Evolutionary conservation across 1,140 invertebrate genomes (phyloP).

Genomic region (Aphelinus atriplicis): DNA sequence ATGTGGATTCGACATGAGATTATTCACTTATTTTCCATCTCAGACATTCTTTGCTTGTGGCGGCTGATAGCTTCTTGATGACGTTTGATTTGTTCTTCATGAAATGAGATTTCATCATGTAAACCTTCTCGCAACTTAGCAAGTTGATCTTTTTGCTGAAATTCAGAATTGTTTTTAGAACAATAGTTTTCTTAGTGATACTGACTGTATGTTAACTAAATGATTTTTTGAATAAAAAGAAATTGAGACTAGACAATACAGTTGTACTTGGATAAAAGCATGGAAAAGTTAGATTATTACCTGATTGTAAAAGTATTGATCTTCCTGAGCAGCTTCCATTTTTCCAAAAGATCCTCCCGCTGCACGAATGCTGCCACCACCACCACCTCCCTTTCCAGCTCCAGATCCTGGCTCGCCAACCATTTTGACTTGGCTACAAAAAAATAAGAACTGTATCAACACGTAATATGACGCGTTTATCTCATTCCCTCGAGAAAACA

Average conservation of each 20-base stretch:
- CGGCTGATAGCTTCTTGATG: slow-evolving; percentile 87
- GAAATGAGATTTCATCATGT: slow-evolving; percentile 84
- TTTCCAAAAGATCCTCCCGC: slow-evolving; percentile 93
- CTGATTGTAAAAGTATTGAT: slow-evolving; percentile 93
- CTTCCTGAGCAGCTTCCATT: slow-evolving; percentile 89
- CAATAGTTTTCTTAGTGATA: not conserved
- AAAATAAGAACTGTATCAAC: not conserved
- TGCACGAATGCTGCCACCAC: slow-evolving; percentile 82
- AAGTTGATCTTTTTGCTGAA: slow-evolving; percentile 86
- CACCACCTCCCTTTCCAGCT: slow-evolving; percentile 82
- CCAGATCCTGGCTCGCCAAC: slow-evolving; percentile 79
- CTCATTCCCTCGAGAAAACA: not conserved
- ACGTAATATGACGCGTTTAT: not conserved
- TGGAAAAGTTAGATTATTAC: slow-evolving; percentile 63
- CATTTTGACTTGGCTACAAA: slow-evolving; percentile 60
- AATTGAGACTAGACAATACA: not conserved
- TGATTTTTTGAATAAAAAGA: not conserved
- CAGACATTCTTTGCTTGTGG: slow-evolving; percentile 73
- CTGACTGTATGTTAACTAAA: not conserved
- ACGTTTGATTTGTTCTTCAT: slow-evolving; percentile 88
- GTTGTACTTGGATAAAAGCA: no score
- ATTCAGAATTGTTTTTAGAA: slow-evolving; percentile 15
- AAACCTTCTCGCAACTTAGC: slow-evolving; percentile 77
- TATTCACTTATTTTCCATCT: slow-evolving; percentile 60
- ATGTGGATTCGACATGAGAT: not conserved